Conservation (phyloP, 2,797 vertebrate genomes). For the Siniperca scherzeri region DNA sequence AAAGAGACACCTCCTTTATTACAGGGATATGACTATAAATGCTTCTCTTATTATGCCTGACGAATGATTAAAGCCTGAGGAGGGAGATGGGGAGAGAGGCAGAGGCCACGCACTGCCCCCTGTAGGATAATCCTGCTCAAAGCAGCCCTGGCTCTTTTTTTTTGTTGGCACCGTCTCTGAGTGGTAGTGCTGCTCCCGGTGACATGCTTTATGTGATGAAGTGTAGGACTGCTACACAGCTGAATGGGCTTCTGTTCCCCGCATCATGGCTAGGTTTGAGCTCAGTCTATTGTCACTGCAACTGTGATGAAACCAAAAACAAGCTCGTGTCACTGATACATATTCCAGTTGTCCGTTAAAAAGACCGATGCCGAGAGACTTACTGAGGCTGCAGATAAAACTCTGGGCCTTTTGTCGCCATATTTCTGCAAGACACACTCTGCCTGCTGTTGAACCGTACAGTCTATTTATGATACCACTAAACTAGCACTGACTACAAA, state of each 20-base stretch:
- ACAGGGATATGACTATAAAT: constrained; percentile 83
- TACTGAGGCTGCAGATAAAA: neutral
- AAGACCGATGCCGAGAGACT: constrained; percentile 2
- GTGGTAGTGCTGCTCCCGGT: neutral
- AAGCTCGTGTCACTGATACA: neutral
- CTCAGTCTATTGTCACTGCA: neutral
- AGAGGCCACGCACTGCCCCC: constrained; percentile 77
- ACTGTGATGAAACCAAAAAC: constrained; percentile 9
- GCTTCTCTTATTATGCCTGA: constrained; percentile 80
- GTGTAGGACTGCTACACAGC: neutral
- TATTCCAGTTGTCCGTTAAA: neutral
- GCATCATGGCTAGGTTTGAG: neutral
- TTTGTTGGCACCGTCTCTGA: neutral
- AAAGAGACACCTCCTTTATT: constrained; percentile 84
- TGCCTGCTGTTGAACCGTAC: neutral
- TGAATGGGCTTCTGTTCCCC: neutral
- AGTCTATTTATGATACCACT: neutral
- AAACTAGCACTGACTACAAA: neutral
- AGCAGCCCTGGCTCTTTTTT: constrained; percentile 4
- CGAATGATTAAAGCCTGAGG: constrained; percentile 74
- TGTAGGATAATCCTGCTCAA: constrained; percentile 44
- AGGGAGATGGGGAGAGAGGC: constrained; percentile 5
- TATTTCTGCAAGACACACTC: neutral
- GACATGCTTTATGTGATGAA: constrained; percentile 5
- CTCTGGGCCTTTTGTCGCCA: neutral